Evolutionary conservation across 2,888 invertebrate species (phyloP).

Genomic region (Bruchidius siliquastri): DNA sequence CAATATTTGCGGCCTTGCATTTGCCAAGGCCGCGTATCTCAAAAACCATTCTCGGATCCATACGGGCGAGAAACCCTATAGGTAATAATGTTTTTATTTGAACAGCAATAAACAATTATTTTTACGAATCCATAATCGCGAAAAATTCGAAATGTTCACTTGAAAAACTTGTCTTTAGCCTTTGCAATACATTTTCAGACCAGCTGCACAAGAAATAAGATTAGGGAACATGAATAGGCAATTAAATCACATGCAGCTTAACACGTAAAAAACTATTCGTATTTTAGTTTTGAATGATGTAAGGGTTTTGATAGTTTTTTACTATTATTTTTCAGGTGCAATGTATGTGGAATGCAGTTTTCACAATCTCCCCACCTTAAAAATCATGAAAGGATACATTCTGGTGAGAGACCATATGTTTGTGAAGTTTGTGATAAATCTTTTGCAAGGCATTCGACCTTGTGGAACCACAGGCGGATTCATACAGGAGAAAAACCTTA

Average conservation of each 20-base stretch:
- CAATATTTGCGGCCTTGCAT: conserved; percentile 80
- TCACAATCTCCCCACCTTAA: conserved; percentile 85
- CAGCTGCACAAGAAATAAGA: no score
- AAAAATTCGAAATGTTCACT: no score
- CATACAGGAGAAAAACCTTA: conserved; percentile 86
- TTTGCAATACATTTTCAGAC: no score
- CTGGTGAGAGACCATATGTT: conserved; percentile 58
- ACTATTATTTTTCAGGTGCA: conserved; percentile 50
- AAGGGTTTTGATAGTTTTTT: no score
- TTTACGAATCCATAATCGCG: no score
- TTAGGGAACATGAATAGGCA: no score
- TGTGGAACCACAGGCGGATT: conserved; percentile 85
- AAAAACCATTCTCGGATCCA: conserved; percentile 86
- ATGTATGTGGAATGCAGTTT: conserved; percentile 86
- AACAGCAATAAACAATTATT: no score
- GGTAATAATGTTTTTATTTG: background rate
- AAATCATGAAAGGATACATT: conserved; percentile 84
- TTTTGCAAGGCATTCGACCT: conserved; percentile 79
- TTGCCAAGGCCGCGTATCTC: conserved; percentile 85
- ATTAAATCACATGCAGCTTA: no score
- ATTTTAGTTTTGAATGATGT: no score
- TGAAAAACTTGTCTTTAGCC: no score
- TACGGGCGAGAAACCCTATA: conserved; percentile 61
- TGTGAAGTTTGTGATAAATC: conserved; percentile 84
- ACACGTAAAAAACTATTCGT: no score